Percentiles rank a stretch among this genome's conserved stretches.
These are phyloP conservation scores for Ostrea denselamellosa DNA, from an alignment of 1,140 invertebrate genomes.

Conservation along the genomic window DNA sequence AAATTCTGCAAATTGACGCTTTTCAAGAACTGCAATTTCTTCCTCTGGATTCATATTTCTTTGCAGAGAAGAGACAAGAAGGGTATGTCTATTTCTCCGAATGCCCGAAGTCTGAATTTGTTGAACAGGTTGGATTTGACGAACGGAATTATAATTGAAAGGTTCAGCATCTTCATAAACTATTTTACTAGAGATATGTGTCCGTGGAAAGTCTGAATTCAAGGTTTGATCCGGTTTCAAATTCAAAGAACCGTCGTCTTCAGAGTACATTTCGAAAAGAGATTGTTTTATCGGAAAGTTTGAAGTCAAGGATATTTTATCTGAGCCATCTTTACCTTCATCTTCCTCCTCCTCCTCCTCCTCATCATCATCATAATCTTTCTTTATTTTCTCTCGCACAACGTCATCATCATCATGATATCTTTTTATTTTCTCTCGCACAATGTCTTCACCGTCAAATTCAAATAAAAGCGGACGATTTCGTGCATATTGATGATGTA, in stretches of 20 bases:
- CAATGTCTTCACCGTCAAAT: too few relatives aligned
- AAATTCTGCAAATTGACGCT: neutral
- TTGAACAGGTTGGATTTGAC: neutral
- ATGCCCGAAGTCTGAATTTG: neutral
- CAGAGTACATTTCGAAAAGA: too few relatives aligned
- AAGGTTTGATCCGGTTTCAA: too few relatives aligned
- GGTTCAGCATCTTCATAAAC: neutral
- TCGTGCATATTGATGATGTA: too few relatives aligned
- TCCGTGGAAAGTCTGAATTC: too few relatives aligned
- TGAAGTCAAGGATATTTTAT: neutral
- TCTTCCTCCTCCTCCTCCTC: neutral
- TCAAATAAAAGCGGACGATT: neutral
- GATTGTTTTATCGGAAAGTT: too few relatives aligned
- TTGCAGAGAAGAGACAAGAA: neutral
- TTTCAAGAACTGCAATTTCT: neutral
- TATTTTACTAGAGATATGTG: neutral
- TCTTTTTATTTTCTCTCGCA: too few relatives aligned
- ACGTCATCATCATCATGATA: too few relatives aligned
- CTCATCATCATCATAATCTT: too few relatives aligned
- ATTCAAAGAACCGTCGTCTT: too few relatives aligned
- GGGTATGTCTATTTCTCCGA: neutral
- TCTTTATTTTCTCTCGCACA: neutral
- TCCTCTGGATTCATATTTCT: neutral
- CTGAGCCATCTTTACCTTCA: neutral
- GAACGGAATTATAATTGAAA: neutral